phyloP scores from a whole-genome alignment of 2,113 vertebrate species.

The Sapayoa aenigma region DNA sequence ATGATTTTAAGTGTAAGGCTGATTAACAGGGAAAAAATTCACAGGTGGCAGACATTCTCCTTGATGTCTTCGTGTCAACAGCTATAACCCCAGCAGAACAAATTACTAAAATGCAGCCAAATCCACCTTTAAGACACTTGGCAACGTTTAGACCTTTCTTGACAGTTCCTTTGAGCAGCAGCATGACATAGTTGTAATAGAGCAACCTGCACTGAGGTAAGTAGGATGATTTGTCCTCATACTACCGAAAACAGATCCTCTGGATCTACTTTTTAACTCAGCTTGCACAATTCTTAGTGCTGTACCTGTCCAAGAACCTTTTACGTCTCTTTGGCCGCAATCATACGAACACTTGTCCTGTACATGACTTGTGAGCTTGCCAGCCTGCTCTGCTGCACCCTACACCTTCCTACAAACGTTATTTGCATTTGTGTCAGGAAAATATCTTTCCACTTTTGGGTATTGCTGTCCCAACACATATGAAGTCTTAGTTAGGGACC shows the following conservation, averaged over 20 bases:
- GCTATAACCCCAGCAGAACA: not conserved
- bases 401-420: not conserved
- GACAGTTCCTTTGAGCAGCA: not conserved
- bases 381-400: not conserved
- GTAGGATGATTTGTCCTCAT: not conserved
- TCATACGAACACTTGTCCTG: not conserved
- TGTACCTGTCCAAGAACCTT: not conserved
- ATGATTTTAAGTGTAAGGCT: not conserved
- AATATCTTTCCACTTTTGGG: not conserved
- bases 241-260: not conserved
- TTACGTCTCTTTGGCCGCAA: not conserved
- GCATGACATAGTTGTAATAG: not conserved
- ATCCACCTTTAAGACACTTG: not conserved
- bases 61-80: not conserved
- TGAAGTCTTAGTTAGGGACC: not conserved
- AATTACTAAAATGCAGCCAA: not conserved
- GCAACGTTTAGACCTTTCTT: not conserved
- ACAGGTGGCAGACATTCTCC: not conserved
- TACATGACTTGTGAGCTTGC: not conserved
- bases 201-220: not conserved
- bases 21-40: not conserved
- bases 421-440: not conserved
- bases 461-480: not conserved
- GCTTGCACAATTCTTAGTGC: not conserved
- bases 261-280: not conserved